Evolutionary conservation across 1,140 invertebrate species (phyloP), one percentile per base, ranked within the genome.

Genomic region (Rhopalosiphum maidis): DNA sequence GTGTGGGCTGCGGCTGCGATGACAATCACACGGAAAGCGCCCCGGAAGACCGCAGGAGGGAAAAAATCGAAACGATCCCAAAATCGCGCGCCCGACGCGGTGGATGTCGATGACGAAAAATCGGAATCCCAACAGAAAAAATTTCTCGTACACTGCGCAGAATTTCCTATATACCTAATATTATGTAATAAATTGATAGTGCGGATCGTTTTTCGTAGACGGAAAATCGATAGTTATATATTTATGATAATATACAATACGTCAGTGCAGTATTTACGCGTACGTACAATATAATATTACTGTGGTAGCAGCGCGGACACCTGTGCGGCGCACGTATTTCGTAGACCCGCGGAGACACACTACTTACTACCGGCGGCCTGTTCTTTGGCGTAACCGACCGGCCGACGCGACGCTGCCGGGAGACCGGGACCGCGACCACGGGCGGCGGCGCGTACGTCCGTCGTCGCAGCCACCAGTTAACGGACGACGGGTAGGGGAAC

Each of bases 281-380:
- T 89, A 35, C 43, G 43, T 30, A 9, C 4, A 11, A 54, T 35
- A 25, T 15, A 55, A 25, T 8, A 22, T 83, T 18, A 22, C 46
- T 5, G 23, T 46, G 87, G n/a, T 89, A 86, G 54, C 51, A 88
- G 37, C 89, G 89, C 54, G 37, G 22, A 90, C 89, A 41, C 89
- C 37, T 41, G 54, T 43, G 89, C 89, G 41, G 55, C 87, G 25
- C 89, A n/a, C 89, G 89, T 60, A 60, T 54, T 60, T 43, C 89
- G 89, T 68, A 68, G 54, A 90, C 89, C 89, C 89, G 89, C 25
- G 54, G 37, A 90, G 89, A 90, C 89, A 90, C 89, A 90, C 89
- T 35, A 55, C 88, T 90, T 68, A 55, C 54, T 41, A 90, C 89
- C 55, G 89, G 35, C 89, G 37, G 89, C 89, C 89, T 15, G 55